phyloP scores from a whole-genome alignment of 2,888 invertebrate genomes.

The Neuroscelio doddi region DNA sequence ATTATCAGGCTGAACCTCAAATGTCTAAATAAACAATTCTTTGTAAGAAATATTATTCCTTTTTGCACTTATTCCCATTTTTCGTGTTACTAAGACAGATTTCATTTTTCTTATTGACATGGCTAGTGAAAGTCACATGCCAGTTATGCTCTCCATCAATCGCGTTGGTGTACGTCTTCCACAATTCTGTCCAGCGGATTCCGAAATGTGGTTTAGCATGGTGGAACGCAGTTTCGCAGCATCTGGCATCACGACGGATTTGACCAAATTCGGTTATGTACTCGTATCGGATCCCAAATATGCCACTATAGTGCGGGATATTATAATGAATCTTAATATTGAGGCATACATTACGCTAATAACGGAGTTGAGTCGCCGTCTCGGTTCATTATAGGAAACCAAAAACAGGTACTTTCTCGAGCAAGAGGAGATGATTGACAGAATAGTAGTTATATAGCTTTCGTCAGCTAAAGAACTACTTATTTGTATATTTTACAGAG shows the following conservation, averaged over 20 bases:
- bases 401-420: constrained; percentile 35
- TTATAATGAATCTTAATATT: constrained; percentile 39
- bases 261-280: constrained; percentile 48
- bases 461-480: too few species aligned
- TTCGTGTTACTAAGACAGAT: too few species aligned
- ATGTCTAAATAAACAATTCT: too few species aligned
- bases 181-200: constrained; percentile 10
- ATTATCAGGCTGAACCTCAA: too few species aligned
- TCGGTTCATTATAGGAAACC: constrained; percentile 36
- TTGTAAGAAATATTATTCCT: too few species aligned
- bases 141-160: too few species aligned
- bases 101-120: too few species aligned
- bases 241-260: constrained; percentile 43
- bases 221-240: constrained; percentile 4
- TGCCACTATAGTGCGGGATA: constrained; percentile 50
- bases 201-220: constrained; percentile 19
- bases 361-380: constrained; percentile 51
- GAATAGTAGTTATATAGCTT: too few species aligned
- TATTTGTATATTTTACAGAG: too few species aligned
- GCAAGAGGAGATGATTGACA: constrained; percentile 39
- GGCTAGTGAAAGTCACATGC: too few species aligned
- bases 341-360: constrained; percentile 49
- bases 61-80: too few species aligned
- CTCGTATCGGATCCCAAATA: constrained; percentile 44
- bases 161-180: constrained; percentile 4